Conservation (phyloP, 1,140 invertebrate genomes). For the Radopholus similis region DNA sequence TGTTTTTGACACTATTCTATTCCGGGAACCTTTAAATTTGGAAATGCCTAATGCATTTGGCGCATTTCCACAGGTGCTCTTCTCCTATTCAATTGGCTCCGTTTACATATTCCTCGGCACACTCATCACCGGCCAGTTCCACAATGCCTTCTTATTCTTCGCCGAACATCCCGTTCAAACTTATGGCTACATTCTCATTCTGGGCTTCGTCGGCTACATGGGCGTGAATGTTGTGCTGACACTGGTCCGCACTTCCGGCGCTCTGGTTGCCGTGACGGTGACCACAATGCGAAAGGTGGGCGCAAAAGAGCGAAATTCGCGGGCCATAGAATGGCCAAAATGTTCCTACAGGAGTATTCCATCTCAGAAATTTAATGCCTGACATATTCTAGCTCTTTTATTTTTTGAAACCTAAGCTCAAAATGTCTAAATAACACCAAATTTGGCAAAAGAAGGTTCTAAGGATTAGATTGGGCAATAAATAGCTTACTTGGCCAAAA, state of each 20-base stretch:
- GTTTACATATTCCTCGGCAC: slow-evolving; percentile 77
- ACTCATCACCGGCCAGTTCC: slow-evolving; percentile 71
- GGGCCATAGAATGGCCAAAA: no score
- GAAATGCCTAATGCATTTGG: background rate
- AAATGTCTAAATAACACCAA: no score
- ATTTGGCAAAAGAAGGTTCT: no score
- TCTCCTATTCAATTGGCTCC: slow-evolving; percentile 84
- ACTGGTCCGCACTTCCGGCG: slow-evolving; percentile 72
- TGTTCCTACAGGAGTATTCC: no score
- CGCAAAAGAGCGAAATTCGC: background rate
- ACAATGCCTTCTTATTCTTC: slow-evolving; percentile 74
- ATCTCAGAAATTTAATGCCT: no score
- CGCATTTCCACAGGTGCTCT: slow-evolving; percentile 68
- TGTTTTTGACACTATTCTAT: no score
- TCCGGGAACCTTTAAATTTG: background rate
- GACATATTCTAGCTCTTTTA: no score
- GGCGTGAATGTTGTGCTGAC: slow-evolving; percentile 86
- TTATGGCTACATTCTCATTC: slow-evolving; percentile 79
- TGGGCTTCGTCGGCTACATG: slow-evolving; percentile 82
- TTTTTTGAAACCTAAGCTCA: no score
- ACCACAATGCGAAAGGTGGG: slow-evolving; percentile 76
- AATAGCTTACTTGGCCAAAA: no score
- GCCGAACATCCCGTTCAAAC: slow-evolving; percentile 71
- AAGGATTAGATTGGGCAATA: no score
- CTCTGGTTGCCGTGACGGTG: slow-evolving; percentile 84